Conservation (phyloP, 1,140 invertebrate genomes). For the Pseudomyrmex gracilis region DNA sequence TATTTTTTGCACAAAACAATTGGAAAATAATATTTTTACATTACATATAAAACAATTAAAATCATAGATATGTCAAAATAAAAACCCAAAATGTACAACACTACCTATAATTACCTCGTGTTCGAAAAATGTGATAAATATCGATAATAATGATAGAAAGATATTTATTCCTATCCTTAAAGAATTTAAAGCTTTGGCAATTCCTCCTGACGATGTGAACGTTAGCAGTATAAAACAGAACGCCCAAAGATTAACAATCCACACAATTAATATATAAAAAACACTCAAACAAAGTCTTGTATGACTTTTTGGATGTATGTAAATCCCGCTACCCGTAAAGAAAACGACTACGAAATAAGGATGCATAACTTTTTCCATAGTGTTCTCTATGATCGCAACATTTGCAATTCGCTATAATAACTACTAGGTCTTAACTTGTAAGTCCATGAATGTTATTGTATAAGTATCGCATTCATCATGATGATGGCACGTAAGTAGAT, state of each 20-base stretch:
- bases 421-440: neutral
- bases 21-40: neutral
- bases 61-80: no score
- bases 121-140: no score
- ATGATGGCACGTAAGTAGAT: constrained; percentile 22
- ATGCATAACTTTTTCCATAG: constrained; percentile 7
- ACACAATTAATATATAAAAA: neutral
- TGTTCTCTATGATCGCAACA: neutral
- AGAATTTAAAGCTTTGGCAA: neutral
- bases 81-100: no score
- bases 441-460: neutral
- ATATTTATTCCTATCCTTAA: neutral
- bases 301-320: neutral
- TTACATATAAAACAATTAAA: neutral
- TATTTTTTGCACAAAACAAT: no score
- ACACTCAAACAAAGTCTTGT: neutral
- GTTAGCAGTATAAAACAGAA: neutral
- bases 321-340: constrained; percentile 7
- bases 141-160: neutral
- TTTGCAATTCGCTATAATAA: neutral
- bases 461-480: neutral
- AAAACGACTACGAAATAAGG: neutral
- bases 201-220: no score
- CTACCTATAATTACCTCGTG: no score
- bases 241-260: constrained; percentile 2